Percentiles rank a stretch among this genome's conserved stretches.
Conservation (phyloP, 2,113 vertebrate species). For the Cyrtonyx montezumae region DNA sequence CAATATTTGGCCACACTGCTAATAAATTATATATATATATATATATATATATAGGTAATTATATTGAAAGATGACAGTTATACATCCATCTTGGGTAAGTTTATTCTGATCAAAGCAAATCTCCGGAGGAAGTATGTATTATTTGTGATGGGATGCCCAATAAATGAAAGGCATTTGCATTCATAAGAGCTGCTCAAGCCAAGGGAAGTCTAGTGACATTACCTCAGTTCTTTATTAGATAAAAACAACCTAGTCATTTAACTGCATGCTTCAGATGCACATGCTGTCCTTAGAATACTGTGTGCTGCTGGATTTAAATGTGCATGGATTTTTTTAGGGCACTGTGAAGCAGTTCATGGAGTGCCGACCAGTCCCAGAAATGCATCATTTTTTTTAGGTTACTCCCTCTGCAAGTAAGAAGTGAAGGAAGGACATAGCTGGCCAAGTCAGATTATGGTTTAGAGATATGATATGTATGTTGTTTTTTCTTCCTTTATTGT, state of each 20-base stretch:
- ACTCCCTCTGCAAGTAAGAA: neutral
- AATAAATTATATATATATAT: neutral
- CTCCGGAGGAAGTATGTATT: neutral
- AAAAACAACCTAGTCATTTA: neutral
- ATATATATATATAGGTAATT: neutral
- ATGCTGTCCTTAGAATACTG: neutral
- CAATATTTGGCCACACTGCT: neutral
- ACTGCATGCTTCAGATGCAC: neutral
- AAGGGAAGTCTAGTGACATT: neutral
- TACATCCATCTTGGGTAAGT: neutral
- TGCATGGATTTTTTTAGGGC: no score
- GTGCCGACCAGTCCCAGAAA: neutral
- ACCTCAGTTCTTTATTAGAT: neutral
- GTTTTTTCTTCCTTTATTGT: accelerated
- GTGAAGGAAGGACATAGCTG: neutral
- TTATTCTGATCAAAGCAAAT: neutral
- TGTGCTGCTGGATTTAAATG: neutral
- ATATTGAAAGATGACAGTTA: neutral
- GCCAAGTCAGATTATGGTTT: neutral
- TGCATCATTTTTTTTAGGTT: neutral
- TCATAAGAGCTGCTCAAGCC: neutral
- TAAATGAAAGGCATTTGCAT: neutral
- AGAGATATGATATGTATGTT: neutral
- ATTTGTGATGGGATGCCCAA: neutral
- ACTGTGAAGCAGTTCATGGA: neutral